These are phyloP conservation scores for Rousettus madagascariensis DNA, from an alignment of 2,797 vertebrate species.

Conservation along the genomic window DNA sequence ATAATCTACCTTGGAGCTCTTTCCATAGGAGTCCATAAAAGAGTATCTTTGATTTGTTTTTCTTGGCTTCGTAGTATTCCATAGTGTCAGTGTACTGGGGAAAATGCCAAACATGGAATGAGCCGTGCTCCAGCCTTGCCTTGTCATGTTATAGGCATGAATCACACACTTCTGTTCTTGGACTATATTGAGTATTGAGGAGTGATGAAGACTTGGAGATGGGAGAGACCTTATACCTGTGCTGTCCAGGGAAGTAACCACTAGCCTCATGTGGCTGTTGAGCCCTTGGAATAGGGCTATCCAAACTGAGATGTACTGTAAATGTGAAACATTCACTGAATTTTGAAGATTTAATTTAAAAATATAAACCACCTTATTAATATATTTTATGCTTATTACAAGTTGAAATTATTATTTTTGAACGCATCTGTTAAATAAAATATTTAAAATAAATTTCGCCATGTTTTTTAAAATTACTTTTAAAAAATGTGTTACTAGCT, in stretches of 20 bases:
- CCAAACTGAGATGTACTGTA: not conserved
- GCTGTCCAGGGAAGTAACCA: accelerated
- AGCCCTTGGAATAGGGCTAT: not conserved
- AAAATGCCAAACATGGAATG: not conserved
- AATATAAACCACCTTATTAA: not conserved
- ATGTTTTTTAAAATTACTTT: not conserved
- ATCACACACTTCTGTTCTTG: not conserved
- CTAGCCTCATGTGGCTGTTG: not conserved
- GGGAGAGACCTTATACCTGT: accelerated
- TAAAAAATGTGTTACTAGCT: not conserved
- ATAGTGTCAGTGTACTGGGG: too few relatives aligned
- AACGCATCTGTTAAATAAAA: not conserved
- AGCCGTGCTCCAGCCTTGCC: not conserved
- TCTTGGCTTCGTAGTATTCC: not conserved
- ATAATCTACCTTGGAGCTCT: not conserved
- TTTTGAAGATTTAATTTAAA: not conserved
- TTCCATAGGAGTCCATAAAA: not conserved
- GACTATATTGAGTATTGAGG: not conserved
- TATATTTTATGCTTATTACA: not conserved
- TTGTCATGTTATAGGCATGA: accelerated
- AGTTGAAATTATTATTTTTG: not conserved
- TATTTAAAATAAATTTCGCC: not conserved
- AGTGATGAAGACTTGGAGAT: too few relatives aligned
- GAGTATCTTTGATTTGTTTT: not conserved
- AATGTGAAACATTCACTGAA: not conserved